phyloP scores from a whole-genome alignment of 2,888 invertebrate genomes.

The Lycophotia porphyrea region DNA sequence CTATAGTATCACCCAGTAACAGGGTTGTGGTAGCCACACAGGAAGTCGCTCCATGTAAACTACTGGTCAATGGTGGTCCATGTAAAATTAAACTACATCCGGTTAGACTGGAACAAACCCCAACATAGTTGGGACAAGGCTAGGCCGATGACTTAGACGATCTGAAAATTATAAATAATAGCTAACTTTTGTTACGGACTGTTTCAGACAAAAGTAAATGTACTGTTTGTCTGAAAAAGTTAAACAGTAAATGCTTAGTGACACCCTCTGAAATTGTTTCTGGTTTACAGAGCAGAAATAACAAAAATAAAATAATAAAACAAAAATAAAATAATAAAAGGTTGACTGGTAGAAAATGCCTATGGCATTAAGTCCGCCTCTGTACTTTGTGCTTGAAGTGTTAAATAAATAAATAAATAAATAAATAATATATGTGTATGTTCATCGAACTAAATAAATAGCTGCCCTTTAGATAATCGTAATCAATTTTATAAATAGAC shows the following conservation, averaged over 20 bases:
- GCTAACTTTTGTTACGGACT: not conserved
- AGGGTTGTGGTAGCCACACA: not conserved
- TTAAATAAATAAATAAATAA: too few relatives aligned
- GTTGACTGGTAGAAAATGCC: too few relatives aligned
- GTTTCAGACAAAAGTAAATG: not conserved
- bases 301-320: too few relatives aligned
- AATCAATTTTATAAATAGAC: not conserved
- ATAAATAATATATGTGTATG: too few relatives aligned
- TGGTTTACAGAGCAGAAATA: not conserved
- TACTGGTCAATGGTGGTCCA: too few relatives aligned
- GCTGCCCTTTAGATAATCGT: not conserved
- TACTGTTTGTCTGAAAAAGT: not conserved
- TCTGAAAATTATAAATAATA: not conserved
- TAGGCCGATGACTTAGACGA: not conserved
- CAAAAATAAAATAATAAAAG: too few relatives aligned
- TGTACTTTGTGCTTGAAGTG: too few relatives aligned
- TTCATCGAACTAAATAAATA: not conserved
- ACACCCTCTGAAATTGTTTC: not conserved
- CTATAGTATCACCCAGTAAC: not conserved
- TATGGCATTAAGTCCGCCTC: too few relatives aligned
- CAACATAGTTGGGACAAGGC: not conserved
- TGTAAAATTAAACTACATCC: not conserved
- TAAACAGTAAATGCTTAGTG: not conserved
- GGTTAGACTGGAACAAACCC: not conserved
- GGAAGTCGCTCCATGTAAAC: not conserved